Base-by-base conservation (phyloP, 2,888 invertebrate genomes). In the Syrista parreyssii region DNA sequence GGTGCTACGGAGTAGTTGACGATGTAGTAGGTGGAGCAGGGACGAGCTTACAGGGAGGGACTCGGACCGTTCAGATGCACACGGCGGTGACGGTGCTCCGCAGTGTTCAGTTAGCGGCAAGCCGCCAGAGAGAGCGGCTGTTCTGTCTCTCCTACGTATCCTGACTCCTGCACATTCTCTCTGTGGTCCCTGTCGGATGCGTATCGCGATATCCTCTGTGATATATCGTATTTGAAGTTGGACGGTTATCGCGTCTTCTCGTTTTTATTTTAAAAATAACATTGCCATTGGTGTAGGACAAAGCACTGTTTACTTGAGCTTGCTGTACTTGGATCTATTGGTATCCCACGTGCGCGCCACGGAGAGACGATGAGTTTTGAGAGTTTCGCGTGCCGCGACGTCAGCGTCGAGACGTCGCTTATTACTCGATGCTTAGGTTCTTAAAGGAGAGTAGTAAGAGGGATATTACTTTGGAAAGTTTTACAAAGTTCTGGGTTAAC, bases 101-200 rank as follows among this genome's bases (percentile, higher is more conserved):
- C 83, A 84, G 80, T 84, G 84, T 86, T 90, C 88, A 91, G 91
- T 91, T 87, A 89, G 90, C 90, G 91, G 90, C 88, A 86, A 89
- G 87, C 90, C 90, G 91, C 88, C 88, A 87, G 55, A 55, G 55
- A 55, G 55, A 55, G 55, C 55, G 55, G 55, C 55, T 55, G 55
- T 55, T 55, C 55, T 55, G 23, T 55, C 23, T 55, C 23, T 55
- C 55, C 55, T 23, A 23, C 55, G 55, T 55, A 55, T 55, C 55
- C 55, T 55, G 55, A 55, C 55, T 55, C 9, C 55, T 55, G 55
- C 55, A 55, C 23, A 55, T 55, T 55, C 23, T 55, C 55, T 55
- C 55, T 55, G 6, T 55, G 55, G 23, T 55, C 23, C 23, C 55
- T 55, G 55, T 55, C 55, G 55, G 55, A 55, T 55, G 55, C 55